Percentiles rank a stretch among this genome's conserved stretches.
Evolutionary conservation across 92 coral and sea anemone species (phyloP).

Genomic region (Umimayanthus kanabou): DNA sequence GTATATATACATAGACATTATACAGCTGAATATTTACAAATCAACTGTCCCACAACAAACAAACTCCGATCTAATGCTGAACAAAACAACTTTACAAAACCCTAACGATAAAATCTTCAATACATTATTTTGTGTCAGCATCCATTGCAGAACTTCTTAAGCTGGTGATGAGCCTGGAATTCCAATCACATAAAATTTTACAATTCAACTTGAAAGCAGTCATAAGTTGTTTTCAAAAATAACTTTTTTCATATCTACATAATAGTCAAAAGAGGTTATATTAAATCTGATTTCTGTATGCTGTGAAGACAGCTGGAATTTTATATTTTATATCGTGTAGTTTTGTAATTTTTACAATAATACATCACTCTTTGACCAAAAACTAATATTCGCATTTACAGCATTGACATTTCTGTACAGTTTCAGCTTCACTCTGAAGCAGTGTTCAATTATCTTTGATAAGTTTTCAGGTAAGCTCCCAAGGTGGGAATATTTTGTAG

Average conservation of each 20-base stretch:
- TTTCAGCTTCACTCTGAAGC: constrained; percentile 41
- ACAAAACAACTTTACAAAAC: neutral
- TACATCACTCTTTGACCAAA: neutral
- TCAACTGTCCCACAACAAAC: constrained; percentile 27
- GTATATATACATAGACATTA: neutral
- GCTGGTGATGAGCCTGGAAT: neutral
- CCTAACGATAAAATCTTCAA: neutral
- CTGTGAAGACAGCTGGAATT: constrained; percentile 3
- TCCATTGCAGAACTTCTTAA: neutral
- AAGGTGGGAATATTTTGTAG: neutral
- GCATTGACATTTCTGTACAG: constrained; percentile 1
- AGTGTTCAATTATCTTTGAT: constrained; percentile 26
- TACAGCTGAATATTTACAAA: constrained; percentile 1
- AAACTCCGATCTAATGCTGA: neutral
- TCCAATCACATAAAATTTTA: too few species aligned
- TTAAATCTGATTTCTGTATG: constrained; percentile 11
- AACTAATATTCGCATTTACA: constrained; percentile 13
- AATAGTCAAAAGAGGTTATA: neutral
- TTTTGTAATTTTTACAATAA: neutral
- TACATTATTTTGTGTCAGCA: neutral
- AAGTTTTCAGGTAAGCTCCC: neutral
- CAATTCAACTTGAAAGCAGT: neutral
- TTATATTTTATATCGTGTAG: neutral
- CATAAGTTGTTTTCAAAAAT: neutral
- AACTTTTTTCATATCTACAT: neutral